phyloP scores from a whole-genome alignment of 1,140 invertebrate genomes.

The Hirudo medicinalis region DNA sequence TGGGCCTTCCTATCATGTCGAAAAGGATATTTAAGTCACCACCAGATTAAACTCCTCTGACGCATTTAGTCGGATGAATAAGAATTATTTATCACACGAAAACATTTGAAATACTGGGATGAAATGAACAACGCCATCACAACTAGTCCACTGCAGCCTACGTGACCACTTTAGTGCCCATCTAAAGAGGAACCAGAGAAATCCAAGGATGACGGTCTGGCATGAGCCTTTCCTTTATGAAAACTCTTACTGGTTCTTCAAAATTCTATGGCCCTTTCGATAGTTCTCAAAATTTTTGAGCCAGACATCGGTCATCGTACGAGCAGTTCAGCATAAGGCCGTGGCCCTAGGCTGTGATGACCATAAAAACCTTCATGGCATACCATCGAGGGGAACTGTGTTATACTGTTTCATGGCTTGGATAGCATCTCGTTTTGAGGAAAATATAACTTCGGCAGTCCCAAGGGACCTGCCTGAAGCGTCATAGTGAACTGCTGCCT shows the following conservation, averaged over 20 bases:
- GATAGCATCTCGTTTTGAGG: constrained; percentile 73
- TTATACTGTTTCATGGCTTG: constrained; percentile 97
- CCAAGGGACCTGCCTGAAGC: constrained; percentile 85
- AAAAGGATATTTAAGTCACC: background rate
- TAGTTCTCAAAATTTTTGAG: background rate
- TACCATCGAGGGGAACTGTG: constrained; percentile 85
- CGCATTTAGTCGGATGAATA: background rate
- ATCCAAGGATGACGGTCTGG: background rate
- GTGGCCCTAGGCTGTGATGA: background rate
- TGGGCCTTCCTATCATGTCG: constrained; percentile 8
- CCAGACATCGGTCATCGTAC: background rate
- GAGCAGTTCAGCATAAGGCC: background rate
- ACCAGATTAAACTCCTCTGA: background rate
- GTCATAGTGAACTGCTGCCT: constrained; percentile 91
- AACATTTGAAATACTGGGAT: background rate
- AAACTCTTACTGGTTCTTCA: constrained; percentile 9
- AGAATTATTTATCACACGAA: background rate
- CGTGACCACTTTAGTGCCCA: background rate
- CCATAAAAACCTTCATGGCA: constrained; percentile 22
- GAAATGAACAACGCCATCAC: constrained; percentile 1
- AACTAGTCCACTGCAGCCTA: constrained; percentile 7
- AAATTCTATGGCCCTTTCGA: background rate
- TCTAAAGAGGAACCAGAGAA: background rate
- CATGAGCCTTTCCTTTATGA: background rate
- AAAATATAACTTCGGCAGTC: constrained; percentile 90